Evolutionary conservation across 2,113 vertebrate genomes (phyloP), one percentile per base, ranked within the genome.

Genomic region (Elgaria multicarinata): DNA sequence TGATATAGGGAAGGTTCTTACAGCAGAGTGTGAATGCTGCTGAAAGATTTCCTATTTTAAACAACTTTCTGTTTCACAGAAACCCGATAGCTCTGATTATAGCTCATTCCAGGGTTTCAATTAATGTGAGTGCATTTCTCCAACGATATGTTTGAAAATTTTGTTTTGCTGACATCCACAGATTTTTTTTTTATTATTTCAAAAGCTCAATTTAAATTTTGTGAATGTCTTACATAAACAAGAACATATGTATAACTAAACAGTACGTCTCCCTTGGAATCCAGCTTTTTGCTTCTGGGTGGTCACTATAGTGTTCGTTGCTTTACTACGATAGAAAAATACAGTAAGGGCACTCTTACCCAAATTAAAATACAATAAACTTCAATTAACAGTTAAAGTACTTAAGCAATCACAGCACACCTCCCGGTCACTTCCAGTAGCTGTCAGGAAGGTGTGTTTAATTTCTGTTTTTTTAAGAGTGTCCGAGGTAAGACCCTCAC

Each of bases 221-320:
- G 77, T 89, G 90, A 33, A 94, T 93, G 85, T 92, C 86, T 87
- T 91, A 69, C 86, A 91, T 97, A 96, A 97, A 95, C 86, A 96
- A 93, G 94, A 96, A 95, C 96, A 96, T 39, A 75, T 97, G 95
- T 96, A 93, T 90, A 95, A 90, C 83, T 87, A 93, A 93, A 92
- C 83, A 81, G 72, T 39, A 26, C 83, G 89, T 82, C 79, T 84
- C 91, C 90, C 88, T 86, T 90, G 92, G 87, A 93, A 95, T 92
- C 76, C 80, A 90, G 64, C 90, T 83, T 74, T 92, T 97, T 62
- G 0, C 95, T 97, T 95, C 97, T 97, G 96, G 96, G 96, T 97
- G 96, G 97, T 95, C 96, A 93, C 33, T 85, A 4, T 82, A 53
- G 36, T 84, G 22, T 1, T 24, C 87, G 84, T 86, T 95, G 92